Conservation (phyloP, 1,140 invertebrate genomes). For the Magallana gigas region DNA sequence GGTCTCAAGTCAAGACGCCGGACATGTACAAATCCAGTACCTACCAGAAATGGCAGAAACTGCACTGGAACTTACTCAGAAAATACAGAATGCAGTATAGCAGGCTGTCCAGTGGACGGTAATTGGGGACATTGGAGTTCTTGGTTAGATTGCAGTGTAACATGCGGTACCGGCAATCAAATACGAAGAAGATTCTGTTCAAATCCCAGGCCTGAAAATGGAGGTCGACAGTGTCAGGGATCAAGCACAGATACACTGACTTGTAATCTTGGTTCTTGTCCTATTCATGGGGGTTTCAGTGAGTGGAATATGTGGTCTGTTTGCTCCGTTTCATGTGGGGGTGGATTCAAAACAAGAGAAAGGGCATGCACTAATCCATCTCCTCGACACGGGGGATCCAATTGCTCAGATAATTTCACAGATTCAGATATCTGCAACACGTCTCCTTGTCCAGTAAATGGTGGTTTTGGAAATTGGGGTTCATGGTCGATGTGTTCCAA, state of each 20-base stretch:
- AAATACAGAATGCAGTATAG: neutral
- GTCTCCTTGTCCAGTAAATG: slow-evolving; percentile 70
- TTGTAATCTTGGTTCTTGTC: neutral
- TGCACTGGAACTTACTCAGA: neutral
- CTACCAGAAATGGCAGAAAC: neutral
- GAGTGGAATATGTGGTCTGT: neutral
- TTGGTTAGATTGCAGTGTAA: slow-evolving; percentile 21
- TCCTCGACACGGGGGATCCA: slow-evolving; percentile 50
- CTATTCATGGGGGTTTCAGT: slow-evolving; percentile 38
- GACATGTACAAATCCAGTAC: neutral
- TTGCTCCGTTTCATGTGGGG: neutral
- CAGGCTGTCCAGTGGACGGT: neutral
- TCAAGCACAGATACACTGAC: neutral
- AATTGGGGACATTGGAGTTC: slow-evolving; percentile 1
- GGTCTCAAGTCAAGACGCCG: slow-evolving; percentile 79
- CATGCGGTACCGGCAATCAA: slow-evolving; percentile 1
- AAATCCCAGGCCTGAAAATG: slow-evolving; percentile 1
- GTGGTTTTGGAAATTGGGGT: slow-evolving; percentile 83
- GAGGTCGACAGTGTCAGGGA: slow-evolving; percentile 1
- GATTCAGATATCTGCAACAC: slow-evolving; percentile 32
- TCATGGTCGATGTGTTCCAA: slow-evolving; percentile 73
- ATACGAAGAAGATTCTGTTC: neutral
- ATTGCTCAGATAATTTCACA: slow-evolving; percentile 62
- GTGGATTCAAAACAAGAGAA: neutral
- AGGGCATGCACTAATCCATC: slow-evolving; percentile 4